phyloP scores from a whole-genome alignment of 2,113 vertebrate genomes.

The Synodontis membranacea region DNA sequence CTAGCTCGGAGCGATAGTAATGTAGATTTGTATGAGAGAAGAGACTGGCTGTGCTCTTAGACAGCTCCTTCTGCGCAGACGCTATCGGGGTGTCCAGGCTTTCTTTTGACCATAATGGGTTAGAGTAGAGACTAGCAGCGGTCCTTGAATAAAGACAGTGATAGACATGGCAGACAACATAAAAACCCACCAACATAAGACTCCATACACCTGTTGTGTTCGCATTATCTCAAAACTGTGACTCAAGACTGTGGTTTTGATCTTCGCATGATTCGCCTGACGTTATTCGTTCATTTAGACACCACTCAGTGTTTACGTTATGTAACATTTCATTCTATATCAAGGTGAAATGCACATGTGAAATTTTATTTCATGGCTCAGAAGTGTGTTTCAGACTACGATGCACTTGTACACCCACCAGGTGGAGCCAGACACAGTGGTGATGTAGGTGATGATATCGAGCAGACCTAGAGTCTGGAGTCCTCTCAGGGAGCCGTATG shows the following conservation, averaged over 20 bases:
- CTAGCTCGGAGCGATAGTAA: constrained; percentile 75
- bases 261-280: background rate
- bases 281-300: background rate
- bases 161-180: background rate
- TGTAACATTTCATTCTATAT: background rate
- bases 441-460: constrained; percentile 80
- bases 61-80: constrained; percentile 62
- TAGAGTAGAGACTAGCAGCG: constrained; percentile 75
- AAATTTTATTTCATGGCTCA: background rate
- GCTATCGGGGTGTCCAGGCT: constrained; percentile 67
- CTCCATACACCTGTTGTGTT: background rate
- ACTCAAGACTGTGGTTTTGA: background rate
- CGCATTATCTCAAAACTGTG: too few species aligned
- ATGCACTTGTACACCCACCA: constrained; percentile 72
- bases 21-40: constrained; percentile 69
- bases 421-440: constrained; percentile 83
- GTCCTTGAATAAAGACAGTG: constrained; percentile 68
- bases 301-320: background rate
- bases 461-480: constrained; percentile 79
- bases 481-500: constrained; percentile 77
- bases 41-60: constrained; percentile 66
- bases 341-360: background rate
- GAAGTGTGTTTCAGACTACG: background rate
- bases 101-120: constrained; percentile 78
- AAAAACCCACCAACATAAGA: background rate